Evolutionary conservation across 2,113 vertebrate species (phyloP), one percentile per base, ranked within the genome.

Genomic region (Amphilophus citrinellus): DNA sequence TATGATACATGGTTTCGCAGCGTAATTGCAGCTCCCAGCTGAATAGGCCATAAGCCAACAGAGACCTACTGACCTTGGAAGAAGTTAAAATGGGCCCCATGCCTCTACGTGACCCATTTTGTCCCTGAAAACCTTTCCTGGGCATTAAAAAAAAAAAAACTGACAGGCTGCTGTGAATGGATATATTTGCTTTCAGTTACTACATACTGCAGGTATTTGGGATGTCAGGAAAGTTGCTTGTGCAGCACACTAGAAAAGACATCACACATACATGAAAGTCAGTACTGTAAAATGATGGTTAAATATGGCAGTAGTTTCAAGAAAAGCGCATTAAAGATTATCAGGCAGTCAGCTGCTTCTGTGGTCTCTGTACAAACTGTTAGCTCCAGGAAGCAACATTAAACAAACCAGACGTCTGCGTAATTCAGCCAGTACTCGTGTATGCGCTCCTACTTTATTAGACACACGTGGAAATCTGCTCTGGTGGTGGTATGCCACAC

Each of bases 41-140:
- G 91, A 92, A 91, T 77, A 88, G 77, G 88, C 84, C 89, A 88
- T 65, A 81, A 90, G 84, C 91, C 92, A 89, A 68, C 82, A 77
- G 91, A 90, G 94, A 91, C 88, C 92, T 88, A 80, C 83, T 93
- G 92, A 95, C 94, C 93, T 95, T 94, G 92, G 81, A 68, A 47
- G 63, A 80, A 86, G 83, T 79, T 71, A 59, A 79, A 87, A 83
- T 82, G 24, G 39, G 61, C 87, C 82, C 62, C 61, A 20, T 90
- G 88, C 81, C 60, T 88, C 80, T 61, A 76, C 81, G 58, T 84
- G 91, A 90, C 90, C 89, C 82, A 83, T 86, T 93, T 88, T 89
- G 82, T 87, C 76, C 68, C 62, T 58, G 79, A 58, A 82, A 80
- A 44, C 24, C 57, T 87, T 71, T 76, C 75, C 56, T 32, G n/a